Percentiles rank a stretch among this genome's conserved stretches.
phyloP scores from a whole-genome alignment of 2,888 invertebrate species.

The Lydus trimaculatus region DNA sequence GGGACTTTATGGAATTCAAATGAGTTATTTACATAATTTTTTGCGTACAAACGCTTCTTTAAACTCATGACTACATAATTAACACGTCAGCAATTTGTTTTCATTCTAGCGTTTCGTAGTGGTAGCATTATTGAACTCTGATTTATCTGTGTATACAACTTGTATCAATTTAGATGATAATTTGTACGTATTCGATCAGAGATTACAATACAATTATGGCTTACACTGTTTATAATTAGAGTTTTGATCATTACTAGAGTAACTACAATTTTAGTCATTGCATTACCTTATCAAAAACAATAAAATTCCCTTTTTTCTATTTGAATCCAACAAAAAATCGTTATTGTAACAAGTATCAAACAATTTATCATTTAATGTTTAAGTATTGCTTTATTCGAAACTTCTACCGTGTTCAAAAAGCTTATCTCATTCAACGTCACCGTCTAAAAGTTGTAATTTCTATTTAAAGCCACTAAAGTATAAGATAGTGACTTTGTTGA shows the following conservation, averaged over 20 bases:
- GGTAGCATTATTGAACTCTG: no score
- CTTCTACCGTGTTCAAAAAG: background rate
- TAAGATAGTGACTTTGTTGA: background rate
- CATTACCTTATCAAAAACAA: background rate
- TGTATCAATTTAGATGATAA: background rate
- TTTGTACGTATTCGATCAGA: no score
- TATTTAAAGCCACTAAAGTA: background rate
- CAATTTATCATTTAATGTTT: background rate
- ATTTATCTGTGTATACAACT: background rate
- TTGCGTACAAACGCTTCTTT: background rate
- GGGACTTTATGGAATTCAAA: background rate
- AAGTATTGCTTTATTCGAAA: background rate
- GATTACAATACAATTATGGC: background rate
- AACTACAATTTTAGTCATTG: background rate
- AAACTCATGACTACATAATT: background rate
- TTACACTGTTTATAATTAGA: background rate
- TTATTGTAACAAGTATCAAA: background rate
- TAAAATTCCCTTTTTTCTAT: background rate
- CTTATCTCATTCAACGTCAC: background rate
- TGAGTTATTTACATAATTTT: background rate
- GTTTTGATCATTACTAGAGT: background rate
- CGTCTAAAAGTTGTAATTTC: background rate
- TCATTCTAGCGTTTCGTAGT: no score
- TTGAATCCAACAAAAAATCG: background rate
- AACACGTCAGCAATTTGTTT: background rate